Evolutionary conservation across 2,888 invertebrate genomes (phyloP).

Genomic region (Athripsodes cinereus): DNA sequence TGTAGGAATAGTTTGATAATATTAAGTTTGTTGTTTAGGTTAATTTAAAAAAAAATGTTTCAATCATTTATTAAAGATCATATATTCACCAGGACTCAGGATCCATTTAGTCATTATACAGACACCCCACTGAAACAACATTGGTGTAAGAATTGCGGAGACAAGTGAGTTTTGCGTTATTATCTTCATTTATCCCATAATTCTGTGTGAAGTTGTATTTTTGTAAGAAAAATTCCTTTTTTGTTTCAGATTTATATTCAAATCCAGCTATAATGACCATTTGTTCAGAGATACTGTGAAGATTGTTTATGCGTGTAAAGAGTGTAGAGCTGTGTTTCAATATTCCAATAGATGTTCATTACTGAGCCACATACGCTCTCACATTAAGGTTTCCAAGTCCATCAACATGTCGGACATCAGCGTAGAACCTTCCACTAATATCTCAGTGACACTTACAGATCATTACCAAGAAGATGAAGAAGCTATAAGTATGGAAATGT

Average conservation of each 20-base stretch:
- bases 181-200: background rate
- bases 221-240: background rate
- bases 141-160: conserved; percentile 50
- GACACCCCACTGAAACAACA: conserved; percentile 30
- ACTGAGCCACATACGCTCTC: conserved; percentile 46
- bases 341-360: conserved; percentile 47
- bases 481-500: background rate
- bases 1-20: no score
- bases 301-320: conserved; percentile 40
- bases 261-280: conserved; percentile 40
- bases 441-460: background rate
- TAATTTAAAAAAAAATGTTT: no score
- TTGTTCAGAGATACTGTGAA: conserved; percentile 42
- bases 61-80: background rate
- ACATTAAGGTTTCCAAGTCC: conserved; percentile 27
- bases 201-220: background rate
- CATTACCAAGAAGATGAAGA: background rate
- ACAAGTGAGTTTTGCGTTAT: conserved; percentile 40
- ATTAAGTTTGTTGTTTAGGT: no score
- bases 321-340: conserved; percentile 36
- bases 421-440: background rate
- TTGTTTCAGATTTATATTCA: conserved; percentile 41
- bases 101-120: background rate
- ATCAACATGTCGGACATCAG: conserved; percentile 8
- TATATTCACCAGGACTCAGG: background rate